Percentiles rank a stretch among this genome's conserved stretches.
phyloP scores from a whole-genome alignment of 2,113 vertebrate genomes.

The Trogon melanurus region DNA sequence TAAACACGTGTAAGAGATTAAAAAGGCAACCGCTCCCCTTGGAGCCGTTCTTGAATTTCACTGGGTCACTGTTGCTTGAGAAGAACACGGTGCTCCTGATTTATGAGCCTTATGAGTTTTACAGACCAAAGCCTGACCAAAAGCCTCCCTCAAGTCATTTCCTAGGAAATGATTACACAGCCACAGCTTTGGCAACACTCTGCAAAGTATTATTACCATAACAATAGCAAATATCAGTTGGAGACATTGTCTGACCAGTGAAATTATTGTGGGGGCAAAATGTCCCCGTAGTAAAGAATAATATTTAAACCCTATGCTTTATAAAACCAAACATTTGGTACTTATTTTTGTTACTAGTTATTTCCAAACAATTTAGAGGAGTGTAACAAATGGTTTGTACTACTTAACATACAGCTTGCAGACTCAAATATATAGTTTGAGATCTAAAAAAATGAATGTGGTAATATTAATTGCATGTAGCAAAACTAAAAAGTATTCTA shows the following conservation, averaged over 20 bases:
- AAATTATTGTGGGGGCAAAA: conserved; percentile 53
- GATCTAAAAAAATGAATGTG: not conserved
- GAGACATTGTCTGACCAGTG: conserved; percentile 25
- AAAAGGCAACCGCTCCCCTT: not conserved
- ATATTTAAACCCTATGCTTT: conserved; percentile 19
- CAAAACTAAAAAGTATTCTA: not conserved
- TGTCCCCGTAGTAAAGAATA: conserved; percentile 25
- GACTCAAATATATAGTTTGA: not conserved
- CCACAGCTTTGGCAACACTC: conserved; percentile 33
- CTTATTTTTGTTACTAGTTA: not conserved
- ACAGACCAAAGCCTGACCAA: not conserved
- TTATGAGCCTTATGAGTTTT: conserved; percentile 10
- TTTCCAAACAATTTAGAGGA: conserved; percentile 5
- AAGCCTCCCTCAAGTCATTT: conserved; percentile 12
- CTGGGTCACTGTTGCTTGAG: not conserved
- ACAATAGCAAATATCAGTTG: conserved; percentile 63
- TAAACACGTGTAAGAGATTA: not conserved
- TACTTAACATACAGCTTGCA: not conserved
- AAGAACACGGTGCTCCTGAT: not conserved
- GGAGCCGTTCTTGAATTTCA: not conserved
- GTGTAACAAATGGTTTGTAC: not conserved
- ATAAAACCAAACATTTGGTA: not conserved
- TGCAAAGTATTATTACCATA: not conserved
- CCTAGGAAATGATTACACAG: conserved; percentile 50
- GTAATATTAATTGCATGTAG: not conserved